Conservation (phyloP, 1,140 invertebrate species). For the Apis laboriosa region DNA sequence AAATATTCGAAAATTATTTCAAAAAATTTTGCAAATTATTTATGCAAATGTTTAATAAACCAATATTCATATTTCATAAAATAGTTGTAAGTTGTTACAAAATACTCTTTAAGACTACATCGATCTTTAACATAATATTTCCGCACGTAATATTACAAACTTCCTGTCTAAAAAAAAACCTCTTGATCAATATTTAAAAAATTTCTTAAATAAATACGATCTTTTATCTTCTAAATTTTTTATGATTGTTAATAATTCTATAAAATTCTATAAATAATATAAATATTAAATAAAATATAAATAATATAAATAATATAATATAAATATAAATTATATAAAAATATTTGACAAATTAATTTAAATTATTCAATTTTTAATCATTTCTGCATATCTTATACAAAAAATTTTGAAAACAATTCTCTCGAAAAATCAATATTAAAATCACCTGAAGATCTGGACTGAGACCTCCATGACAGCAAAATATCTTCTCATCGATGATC, state of each 20-base stretch:
- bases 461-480: conserved; percentile 97
- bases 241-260: too few relatives aligned
- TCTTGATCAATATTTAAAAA: background rate
- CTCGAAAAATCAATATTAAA: background rate
- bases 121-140: conserved; percentile 5
- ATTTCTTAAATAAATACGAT: background rate
- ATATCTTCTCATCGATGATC: conserved; percentile 98
- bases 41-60: background rate
- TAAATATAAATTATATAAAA: background rate
- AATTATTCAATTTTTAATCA: too few relatives aligned
- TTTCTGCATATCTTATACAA: background rate
- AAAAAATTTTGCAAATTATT: background rate
- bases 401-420: background rate
- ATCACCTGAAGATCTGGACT: conserved; percentile 88
- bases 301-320: too few relatives aligned
- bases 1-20: background rate
- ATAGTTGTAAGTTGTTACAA: too few relatives aligned
- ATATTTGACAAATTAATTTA: background rate
- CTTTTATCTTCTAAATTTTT: background rate
- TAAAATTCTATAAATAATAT: too few relatives aligned
- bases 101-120: conserved; percentile 8
- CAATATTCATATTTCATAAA: background rate
- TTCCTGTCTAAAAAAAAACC: background rate
- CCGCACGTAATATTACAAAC: background rate
- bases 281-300: too few relatives aligned